Evolutionary conservation across 2,797 vertebrate species (phyloP).

Genomic region (Moxostoma hubbsi): DNA sequence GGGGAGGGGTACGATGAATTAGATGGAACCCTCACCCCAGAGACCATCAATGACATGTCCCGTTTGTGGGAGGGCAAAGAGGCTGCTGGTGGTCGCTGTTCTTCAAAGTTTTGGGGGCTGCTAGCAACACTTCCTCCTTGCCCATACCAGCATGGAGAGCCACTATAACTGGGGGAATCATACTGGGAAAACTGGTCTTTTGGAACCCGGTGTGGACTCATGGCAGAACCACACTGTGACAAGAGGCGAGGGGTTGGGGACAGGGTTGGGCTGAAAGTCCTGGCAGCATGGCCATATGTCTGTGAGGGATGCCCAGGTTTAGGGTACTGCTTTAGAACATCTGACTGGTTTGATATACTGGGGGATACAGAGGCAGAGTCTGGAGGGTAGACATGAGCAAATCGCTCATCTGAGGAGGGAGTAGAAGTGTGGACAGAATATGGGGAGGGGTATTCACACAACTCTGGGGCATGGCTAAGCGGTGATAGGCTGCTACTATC

Average conservation of each 20-base stretch:
- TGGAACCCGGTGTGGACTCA: slow-evolving; percentile 77
- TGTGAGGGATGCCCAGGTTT: slow-evolving; percentile 81
- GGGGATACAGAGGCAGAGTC: slow-evolving; percentile 88
- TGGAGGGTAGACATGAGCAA: slow-evolving; percentile 89
- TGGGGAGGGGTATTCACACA: slow-evolving; percentile 94
- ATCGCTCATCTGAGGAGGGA: slow-evolving; percentile 94
- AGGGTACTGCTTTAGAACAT: slow-evolving; percentile 82
- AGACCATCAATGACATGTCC: slow-evolving; percentile 78
- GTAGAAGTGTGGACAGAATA: slow-evolving; percentile 97
- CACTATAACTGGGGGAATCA: slow-evolving; percentile 95
- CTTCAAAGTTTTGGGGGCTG: slow-evolving; percentile 87
- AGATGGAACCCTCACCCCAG: slow-evolving; percentile 79
- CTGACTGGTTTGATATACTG: slow-evolving; percentile 86
- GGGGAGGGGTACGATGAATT: slow-evolving; percentile 71
- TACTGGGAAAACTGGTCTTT: slow-evolving; percentile 94
- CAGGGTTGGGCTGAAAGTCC: slow-evolving; percentile 95
- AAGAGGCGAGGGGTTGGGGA: slow-evolving; percentile 87
- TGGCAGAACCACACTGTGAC: slow-evolving; percentile 75
- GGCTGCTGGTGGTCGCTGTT: slow-evolving; percentile 78
- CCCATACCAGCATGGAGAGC: slow-evolving; percentile 94
- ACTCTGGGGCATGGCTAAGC: slow-evolving; percentile 89
- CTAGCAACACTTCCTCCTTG: slow-evolving; percentile 83
- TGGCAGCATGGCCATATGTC: slow-evolving; percentile 80
- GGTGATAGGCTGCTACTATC: slow-evolving; percentile 98
- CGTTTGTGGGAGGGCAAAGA: slow-evolving; percentile 80